Base-by-base conservation (phyloP, 2,888 invertebrate genomes). In the Spodoptera littoralis region DNA sequence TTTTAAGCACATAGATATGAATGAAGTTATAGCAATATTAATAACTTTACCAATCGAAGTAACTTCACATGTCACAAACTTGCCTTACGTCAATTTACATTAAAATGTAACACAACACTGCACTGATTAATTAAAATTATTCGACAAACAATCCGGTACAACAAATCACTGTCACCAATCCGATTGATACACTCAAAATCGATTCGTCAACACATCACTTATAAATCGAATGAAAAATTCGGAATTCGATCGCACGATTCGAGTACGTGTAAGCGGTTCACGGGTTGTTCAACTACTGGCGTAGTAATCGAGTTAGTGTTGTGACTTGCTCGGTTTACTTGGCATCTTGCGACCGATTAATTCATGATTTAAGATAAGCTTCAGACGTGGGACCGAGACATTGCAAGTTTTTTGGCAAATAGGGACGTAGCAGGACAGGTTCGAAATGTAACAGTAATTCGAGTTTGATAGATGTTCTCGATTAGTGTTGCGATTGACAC, bases 261-360 rank as follows among this genome's bases (percentile, higher is more conserved):
- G 84, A 82, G 84, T 73, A 85, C 92, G 93, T 93, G 92, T 86
- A 85, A 83, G 67, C 92, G 73, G 83, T 75, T 70, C 91, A 88
- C 88, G 84, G 79, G 89, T 86, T 87, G 88, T 86, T 81, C 81
- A 81, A 87, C 84, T 88, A 92, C 92, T 93, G 91, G 83, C 82
- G 80, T 77, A 80, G 81, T 81, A 73, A 80, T 75, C 71, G 76
- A 75, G 73, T 76, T 79, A 77, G 82, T 83, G 79, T 77, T 79
- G 81, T 81, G 79, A 78, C 73, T 77, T 76, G 82, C 82, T 77
- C 77, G 81, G 75, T 85, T 84, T 76, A 82, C 69, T 69, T 65
- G 77, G 76, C 76, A 80, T 68, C 79, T 76, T 80, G 79, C 79
- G 78, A 80, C 82, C 86, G 87, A 88, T 90, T 88, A 89, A 90